Base-by-base conservation (phyloP, 2,888 invertebrate species). In the Tipula unca region DNA sequence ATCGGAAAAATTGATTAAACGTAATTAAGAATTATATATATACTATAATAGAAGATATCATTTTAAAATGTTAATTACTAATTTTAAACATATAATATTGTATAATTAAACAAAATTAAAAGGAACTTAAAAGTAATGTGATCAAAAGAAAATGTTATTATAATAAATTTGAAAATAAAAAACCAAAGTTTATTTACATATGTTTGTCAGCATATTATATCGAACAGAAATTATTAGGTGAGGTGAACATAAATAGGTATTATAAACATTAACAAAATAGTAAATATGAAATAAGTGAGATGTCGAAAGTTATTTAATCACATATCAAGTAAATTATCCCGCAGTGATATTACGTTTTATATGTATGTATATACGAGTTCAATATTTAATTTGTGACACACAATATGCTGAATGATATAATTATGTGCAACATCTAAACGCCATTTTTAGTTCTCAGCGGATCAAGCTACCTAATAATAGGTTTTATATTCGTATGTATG, bases 181-280 rank as follows among this genome's bases (percentile, higher is more conserved):
- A 69, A 69, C 69, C 69, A 69, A 69, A 69, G 69, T 69, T 69
- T 69, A 69, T 69, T 69, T 69, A 69, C 69, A 69, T 69, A 69
- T 20, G 69, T 69, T 69, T 69, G 69, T 69, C 69, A 69, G 69
- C 69, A 69, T 69, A n/a, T n/a, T n/a, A n/a, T n/a, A 69, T 69
- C 69, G 69, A 69, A 69, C 69, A 69, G 69, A 69, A 69, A 69
- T 69, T 69, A 69, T 69, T 69, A 69, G 69, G 69, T 69, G 69
- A 20, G 69, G 13, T 69, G 69, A 69, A 69, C 69, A 69, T 69
- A 69, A 69, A 69, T 69, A 69, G 69, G 69, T 69, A 69, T 25
- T 69, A 69, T 69, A 69, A 25, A 69, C 69, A 69, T 69, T 69
- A 69, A 69, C 69, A 69, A 48, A 42, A 17, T 48, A n/a, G 48